Evolutionary conservation across 2,113 vertebrate species (phyloP).

Genomic region (Platanista minor): DNA sequence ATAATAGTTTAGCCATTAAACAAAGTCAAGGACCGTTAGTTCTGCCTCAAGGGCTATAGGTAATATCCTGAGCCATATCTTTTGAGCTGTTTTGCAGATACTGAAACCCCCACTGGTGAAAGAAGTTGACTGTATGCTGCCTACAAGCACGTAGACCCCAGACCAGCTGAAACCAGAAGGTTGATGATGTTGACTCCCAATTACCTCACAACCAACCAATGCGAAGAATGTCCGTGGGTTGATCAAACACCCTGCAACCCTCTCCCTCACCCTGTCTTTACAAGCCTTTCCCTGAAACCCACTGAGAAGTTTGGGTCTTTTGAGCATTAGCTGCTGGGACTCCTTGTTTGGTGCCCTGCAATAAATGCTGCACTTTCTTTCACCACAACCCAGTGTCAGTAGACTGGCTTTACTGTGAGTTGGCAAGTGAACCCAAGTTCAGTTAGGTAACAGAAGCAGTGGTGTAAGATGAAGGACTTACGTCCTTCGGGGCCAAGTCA

Average conservation of each 20-base stretch:
- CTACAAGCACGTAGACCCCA: background rate
- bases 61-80: background rate
- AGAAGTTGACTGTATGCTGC: background rate
- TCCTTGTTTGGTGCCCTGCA: background rate
- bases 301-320: background rate
- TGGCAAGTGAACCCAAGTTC: background rate
- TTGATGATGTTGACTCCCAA: background rate
- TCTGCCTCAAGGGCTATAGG: background rate
- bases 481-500: accelerated
- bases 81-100: background rate
- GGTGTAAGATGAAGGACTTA: too few species aligned
- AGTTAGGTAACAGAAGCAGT: background rate
- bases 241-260: background rate
- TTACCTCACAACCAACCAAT: background rate
- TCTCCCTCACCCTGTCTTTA: background rate
- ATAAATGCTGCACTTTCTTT: background rate
- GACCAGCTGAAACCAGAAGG: background rate
- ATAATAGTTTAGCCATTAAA: background rate
- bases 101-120: background rate
- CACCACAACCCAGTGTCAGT: background rate
- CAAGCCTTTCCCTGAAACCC: background rate
- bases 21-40: background rate
- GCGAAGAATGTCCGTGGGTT: background rate
- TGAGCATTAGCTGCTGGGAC: background rate
- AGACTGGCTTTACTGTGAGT: background rate